A percentile compares a stretch with the other conserved stretches of the same genome.
Evolutionary conservation across 2,113 vertebrate genomes (phyloP).

Genomic region (Hystrix cristata): DNA sequence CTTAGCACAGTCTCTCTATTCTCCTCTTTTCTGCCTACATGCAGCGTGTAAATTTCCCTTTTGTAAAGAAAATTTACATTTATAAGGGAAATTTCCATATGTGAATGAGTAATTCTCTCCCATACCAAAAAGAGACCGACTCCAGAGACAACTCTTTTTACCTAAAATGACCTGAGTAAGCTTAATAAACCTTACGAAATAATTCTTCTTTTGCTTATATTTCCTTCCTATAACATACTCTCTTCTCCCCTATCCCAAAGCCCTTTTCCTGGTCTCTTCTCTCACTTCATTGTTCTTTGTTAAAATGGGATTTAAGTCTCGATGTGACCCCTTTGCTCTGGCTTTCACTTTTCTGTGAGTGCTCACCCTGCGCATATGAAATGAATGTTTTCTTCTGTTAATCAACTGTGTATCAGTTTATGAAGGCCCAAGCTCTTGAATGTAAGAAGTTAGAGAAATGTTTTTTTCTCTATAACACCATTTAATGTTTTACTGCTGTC

Average conservation of each 20-base stretch:
- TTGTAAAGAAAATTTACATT: neutral
- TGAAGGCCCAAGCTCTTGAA: neutral
- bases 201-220: neutral
- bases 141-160: neutral
- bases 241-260: neutral
- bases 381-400: neutral
- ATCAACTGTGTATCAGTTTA: neutral
- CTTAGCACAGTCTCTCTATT: neutral
- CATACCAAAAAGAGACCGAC: neutral
- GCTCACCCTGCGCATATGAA: neutral
- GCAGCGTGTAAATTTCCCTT: neutral
- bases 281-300: neutral
- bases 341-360: neutral
- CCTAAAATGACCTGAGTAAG: neutral
- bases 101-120: neutral
- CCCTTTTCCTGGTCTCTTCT: neutral
- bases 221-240: neutral
- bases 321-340: neutral
- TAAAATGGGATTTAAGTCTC: neutral
- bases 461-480: neutral
- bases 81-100: neutral
- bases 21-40: neutral
- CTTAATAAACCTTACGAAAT: neutral
- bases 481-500: conserved; percentile 44
- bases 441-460: neutral